Evolutionary conservation across 2,888 invertebrate genomes (phyloP).

Genomic region (Mimas tiliae): DNA sequence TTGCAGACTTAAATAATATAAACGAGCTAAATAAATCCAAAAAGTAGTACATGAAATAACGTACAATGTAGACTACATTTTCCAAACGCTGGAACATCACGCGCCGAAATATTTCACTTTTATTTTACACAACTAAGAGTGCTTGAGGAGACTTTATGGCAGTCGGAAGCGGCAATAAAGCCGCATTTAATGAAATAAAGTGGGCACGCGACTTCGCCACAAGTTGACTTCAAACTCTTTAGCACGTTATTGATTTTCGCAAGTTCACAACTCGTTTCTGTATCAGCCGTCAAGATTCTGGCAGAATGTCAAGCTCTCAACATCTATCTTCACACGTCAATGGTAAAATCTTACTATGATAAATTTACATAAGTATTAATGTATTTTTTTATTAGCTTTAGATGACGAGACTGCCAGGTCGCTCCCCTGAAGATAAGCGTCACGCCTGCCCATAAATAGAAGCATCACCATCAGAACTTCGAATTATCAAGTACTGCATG

Average conservation of each 20-base stretch:
- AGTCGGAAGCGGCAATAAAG: conserved; percentile 58
- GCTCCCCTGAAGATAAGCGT: too few relatives aligned
- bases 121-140: conserved; percentile 67
- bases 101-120: conserved; percentile 62
- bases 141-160: conserved; percentile 60
- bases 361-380: too few relatives aligned
- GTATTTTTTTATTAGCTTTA: too few relatives aligned
- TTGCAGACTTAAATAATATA: conserved; percentile 59
- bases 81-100: conserved; percentile 45
- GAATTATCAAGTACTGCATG: too few relatives aligned
- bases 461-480: too few relatives aligned
- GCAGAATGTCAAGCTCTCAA: conserved; percentile 42
- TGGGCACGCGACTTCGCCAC: conserved; percentile 42
- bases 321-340: too few relatives aligned
- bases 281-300: conserved; percentile 56
- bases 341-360: too few relatives aligned
- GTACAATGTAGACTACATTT: conserved; percentile 66
- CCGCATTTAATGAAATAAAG: conserved; percentile 62
- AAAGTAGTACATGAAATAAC: conserved; percentile 66
- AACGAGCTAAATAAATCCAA: conserved; percentile 61
- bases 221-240: conserved; percentile 47
- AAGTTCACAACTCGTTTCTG: conserved; percentile 51
- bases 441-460: too few relatives aligned
- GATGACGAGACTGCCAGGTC: too few relatives aligned
- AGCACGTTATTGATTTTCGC: conserved; percentile 54